Base-by-base conservation (phyloP, 2,888 invertebrate genomes). In the Pristionchus mayeri region DNA sequence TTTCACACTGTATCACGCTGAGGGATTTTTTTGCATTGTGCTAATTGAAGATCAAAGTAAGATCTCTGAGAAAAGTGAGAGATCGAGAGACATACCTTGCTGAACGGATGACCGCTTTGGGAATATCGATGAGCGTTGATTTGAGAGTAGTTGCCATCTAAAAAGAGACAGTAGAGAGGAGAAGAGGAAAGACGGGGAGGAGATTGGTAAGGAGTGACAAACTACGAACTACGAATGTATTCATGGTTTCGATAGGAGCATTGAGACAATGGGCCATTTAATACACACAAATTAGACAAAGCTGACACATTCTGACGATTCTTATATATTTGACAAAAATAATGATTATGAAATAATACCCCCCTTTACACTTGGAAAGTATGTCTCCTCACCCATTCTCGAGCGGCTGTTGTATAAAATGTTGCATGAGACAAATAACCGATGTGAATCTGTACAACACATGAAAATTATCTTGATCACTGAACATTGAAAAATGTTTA, bases 101-200 rank as follows among this genome's bases (percentile, higher is more conserved):
- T 18, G 50, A 50, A 50, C 76, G 34, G 11, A 78, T 50, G 76
- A 78, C 50, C 18, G 34, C 48, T 48, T 48, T 50, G 48, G 76
- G 50, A 50, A 78, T 50, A 50, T 50, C 76, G 50, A 78, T 50
- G 34, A 78, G 50, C 13, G 76, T 78, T 27, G 76, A 78, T 78
- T 50, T 78, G 48, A 78, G 76, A 78, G 76, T 50, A 21, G 76
- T 50, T 1, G 76, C 48, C 76, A 78, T 78, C 76, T 78, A 50
- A 78, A 78, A 48, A 30, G 50, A 21, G 50, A 13, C 18, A 78
- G 2, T 21, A 78, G 27, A 48, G 76, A 11, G 76, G 21, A 21
- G 27, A 48, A 48, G 76, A 76, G 50, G 50, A 30, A 50, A 78
- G 48, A 63, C 21, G 63, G 44, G 30, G 44, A 16, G 44, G 37